These are phyloP conservation scores for Ploceus nigricollis DNA, from an alignment of 2,113 vertebrate species.

Conservation along the genomic window DNA sequence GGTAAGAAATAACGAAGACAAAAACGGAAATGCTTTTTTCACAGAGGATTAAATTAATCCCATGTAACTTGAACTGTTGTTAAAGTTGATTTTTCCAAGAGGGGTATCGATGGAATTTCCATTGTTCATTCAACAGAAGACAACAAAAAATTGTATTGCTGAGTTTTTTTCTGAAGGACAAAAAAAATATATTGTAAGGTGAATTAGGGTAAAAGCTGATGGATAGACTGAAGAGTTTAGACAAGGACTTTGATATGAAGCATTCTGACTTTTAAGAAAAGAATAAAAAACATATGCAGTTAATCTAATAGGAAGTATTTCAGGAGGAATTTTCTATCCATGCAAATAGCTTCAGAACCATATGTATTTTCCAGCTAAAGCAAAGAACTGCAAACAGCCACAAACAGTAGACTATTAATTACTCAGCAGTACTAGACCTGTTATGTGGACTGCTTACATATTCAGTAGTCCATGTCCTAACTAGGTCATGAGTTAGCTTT, in stretches of 20 bases:
- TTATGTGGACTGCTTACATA: background rate
- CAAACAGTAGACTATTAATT: background rate
- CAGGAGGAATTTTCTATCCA: background rate
- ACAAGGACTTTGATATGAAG: background rate
- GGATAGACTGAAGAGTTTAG: background rate
- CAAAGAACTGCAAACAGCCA: background rate
- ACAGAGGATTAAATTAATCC: background rate
- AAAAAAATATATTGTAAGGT: background rate
- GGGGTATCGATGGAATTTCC: background rate
- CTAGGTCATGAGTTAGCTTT: background rate
- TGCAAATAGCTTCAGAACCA: background rate
- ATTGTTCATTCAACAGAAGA: background rate
- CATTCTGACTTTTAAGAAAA: background rate
- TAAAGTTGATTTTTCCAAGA: background rate
- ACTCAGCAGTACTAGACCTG: background rate
- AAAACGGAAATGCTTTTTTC: background rate
- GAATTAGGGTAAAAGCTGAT: background rate
- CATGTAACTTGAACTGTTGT: background rate
- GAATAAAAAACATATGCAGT: background rate
- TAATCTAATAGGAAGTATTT: background rate
- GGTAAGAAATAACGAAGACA: background rate
- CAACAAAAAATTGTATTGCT: background rate
- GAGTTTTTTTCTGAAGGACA: background rate
- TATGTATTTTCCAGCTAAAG: background rate
- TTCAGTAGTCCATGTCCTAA: background rate